Conservation (phyloP, 2,797 vertebrate species). For the Amazona finschi region DNA sequence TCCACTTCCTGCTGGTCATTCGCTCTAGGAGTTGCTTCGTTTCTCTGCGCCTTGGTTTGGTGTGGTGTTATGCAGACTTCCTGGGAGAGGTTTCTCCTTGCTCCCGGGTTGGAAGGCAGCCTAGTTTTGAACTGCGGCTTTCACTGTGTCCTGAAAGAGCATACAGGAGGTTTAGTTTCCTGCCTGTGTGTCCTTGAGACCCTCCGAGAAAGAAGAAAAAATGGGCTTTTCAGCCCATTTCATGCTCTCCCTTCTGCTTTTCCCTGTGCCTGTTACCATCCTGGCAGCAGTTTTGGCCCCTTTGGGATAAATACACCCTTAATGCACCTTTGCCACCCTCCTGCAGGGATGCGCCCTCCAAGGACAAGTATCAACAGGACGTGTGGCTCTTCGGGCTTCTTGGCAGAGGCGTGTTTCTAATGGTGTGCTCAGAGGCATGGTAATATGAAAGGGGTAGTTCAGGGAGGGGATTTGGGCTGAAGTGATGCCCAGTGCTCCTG, state of each 20-base stretch:
- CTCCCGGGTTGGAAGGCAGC: not conserved
- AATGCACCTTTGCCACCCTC: accelerated
- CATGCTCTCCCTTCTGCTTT: not conserved
- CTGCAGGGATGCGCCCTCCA: not conserved
- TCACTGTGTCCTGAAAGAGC: not conserved
- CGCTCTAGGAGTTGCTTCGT: not conserved
- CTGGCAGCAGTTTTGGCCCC: not conserved
- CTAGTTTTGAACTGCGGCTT: not conserved
- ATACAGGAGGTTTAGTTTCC: not conserved
- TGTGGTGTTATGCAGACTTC: not conserved
- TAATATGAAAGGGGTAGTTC: not conserved
- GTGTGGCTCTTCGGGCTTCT: not conserved
- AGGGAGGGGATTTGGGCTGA: not conserved
- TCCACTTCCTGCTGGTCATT: accelerated
- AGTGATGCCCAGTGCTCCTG: not conserved
- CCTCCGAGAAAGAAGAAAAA: not conserved
- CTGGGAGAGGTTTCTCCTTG: not conserved
- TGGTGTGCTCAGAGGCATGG: not conserved
- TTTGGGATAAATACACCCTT: not conserved
- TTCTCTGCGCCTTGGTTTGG: not conserved
- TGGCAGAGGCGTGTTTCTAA: not conserved
- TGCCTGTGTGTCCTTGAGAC: accelerated
- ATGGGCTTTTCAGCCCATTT: not conserved
- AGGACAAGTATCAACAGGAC: accelerated
- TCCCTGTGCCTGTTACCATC: not conserved